Evolutionary conservation across 2,113 vertebrate species (phyloP).

Genomic region (human (Homo sapiens)): GRCh38 chr12:70813001-70813500

Average conservation of each 20-base stretch:
- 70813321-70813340: not conserved
- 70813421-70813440: not conserved
- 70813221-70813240: constrained; percentile 23
- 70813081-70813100: not conserved
- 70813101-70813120: not conserved
- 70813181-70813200: not conserved
- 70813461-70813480: not conserved
- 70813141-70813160: not conserved
- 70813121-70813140: not conserved
- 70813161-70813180: not conserved
- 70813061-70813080: not conserved
- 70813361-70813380: not conserved
- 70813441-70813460: not conserved
- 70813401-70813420: not conserved
- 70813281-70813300: not conserved
- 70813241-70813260: not conserved
- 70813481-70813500: not conserved
- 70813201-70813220: not conserved
- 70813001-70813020: not conserved
- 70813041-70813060: not conserved
- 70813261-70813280: not conserved
- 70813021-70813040: not conserved
- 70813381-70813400: not conserved
- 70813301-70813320: not conserved
- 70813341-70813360: not conserved